A percentile compares a stretch with the other conserved stretches of the same genome.
Conservation (phyloP, 1,140 invertebrate genomes). For the Homarus americanus region DNA sequence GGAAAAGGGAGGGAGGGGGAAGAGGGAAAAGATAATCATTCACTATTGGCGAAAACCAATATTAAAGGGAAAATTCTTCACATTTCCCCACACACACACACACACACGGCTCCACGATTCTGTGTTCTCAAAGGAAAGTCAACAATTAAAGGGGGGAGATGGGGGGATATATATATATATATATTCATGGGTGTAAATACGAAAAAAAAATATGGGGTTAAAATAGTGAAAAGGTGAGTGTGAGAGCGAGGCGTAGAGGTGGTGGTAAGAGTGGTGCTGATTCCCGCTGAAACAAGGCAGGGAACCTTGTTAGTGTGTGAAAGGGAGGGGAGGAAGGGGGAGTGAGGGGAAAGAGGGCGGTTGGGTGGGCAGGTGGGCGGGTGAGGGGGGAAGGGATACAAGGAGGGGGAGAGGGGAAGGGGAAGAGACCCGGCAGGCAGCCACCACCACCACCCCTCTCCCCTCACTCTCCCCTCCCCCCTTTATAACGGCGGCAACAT, state of each 20-base stretch:
- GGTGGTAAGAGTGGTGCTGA: constrained; percentile 57
- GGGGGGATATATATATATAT: neutral
- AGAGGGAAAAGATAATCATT: constrained; percentile 6
- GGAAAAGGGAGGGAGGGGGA: neutral
- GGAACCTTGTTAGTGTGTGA: constrained; percentile 64
- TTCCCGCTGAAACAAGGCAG: constrained; percentile 66
- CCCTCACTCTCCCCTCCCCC: constrained; percentile 34
- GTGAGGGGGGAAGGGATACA: no score
- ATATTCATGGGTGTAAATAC: neutral
- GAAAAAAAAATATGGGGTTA: neutral
- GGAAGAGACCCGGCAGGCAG: no score
- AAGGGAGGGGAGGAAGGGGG: neutral
- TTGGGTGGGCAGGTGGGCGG: neutral
- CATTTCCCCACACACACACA: constrained; percentile 4
- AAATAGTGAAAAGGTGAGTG: neutral
- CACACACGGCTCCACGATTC: neutral
- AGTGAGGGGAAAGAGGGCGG: no score
- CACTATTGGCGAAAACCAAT: neutral
- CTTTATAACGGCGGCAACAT: constrained; percentile 71
- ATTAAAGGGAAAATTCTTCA: constrained; percentile 18
- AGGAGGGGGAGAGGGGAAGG: no score
- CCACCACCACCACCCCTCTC: neutral
- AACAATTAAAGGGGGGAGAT: neutral
- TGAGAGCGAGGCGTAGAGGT: constrained; percentile 19
- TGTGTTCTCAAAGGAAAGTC: neutral